A percentile compares a stretch with the other conserved stretches of the same genome.
Evolutionary conservation across 2,888 invertebrate genomes (phyloP).

Genomic region (Nematopogon swammerdamellus): DNA sequence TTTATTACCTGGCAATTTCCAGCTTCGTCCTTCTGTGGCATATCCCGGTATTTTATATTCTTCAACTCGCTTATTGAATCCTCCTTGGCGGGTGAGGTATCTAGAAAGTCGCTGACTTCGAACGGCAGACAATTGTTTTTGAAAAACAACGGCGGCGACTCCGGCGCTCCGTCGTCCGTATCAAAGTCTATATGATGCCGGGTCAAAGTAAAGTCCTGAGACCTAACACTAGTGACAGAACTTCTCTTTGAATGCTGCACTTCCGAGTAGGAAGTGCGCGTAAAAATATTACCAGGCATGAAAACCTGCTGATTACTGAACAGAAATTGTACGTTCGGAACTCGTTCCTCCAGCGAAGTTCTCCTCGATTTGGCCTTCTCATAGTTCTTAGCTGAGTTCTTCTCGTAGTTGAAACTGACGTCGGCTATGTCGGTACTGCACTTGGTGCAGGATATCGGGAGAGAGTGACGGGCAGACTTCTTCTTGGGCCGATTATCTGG

Average conservation of each 20-base stretch:
- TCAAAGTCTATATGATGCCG: conserved; percentile 32
- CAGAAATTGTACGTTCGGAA: conserved; percentile 45
- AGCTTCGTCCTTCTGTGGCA: too few relatives aligned
- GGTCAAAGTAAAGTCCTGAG: conserved; percentile 5
- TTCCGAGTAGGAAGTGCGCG: conserved; percentile 27
- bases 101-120: conserved; percentile 27
- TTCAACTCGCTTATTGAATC: neutral
- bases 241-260: conserved; percentile 19
- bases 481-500: conserved; percentile 24
- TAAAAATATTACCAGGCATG: conserved; percentile 38
- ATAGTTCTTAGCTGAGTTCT: conserved; percentile 37
- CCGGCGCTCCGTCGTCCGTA: conserved; percentile 22
- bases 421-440: conserved; percentile 33
- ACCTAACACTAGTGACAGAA: neutral
- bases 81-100: conserved; percentile 14
- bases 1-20: too few relatives aligned
- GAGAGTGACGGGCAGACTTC: conserved; percentile 39
- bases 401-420: conserved; percentile 42
- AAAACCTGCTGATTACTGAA: conserved; percentile 52
- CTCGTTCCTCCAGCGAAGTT: conserved; percentile 20
- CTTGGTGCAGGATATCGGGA: conserved; percentile 40
- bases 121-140: conserved; percentile 37
- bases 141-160: conserved; percentile 31
- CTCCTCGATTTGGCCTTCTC: conserved; percentile 31
- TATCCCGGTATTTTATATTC: neutral